A percentile compares a stretch with the other conserved stretches of the same genome.
Conservation (phyloP, 2,113 vertebrate genomes). For the Aphelocoma coerulescens region DNA sequence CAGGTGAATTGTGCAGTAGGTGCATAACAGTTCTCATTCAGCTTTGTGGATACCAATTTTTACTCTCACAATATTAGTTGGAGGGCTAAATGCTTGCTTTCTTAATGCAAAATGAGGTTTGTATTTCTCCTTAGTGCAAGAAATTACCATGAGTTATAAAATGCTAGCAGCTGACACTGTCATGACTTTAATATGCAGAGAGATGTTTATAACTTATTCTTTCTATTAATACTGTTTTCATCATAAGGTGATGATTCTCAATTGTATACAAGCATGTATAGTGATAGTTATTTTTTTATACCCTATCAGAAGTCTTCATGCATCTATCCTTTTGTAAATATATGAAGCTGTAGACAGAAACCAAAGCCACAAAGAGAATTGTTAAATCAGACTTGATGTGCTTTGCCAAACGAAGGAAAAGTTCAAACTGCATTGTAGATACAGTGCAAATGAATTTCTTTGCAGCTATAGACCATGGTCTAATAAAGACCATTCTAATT, state of each 20-base stretch:
- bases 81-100: slow-evolving; percentile 10
- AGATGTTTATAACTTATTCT: neutral
- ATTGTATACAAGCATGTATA: neutral
- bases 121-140: neutral
- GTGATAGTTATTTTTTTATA: neutral
- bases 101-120: neutral
- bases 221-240: neutral
- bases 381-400: slow-evolving; percentile 49
- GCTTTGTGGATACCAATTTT: neutral
- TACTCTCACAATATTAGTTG: neutral
- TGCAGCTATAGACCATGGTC: neutral
- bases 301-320: slow-evolving; percentile 30
- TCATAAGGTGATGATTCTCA: neutral
- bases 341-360: slow-evolving; percentile 34
- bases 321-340: slow-evolving; percentile 54
- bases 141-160: slow-evolving; percentile 29
- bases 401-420: slow-evolving; percentile 59
- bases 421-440: slow-evolving; percentile 66
- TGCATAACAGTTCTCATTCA: neutral
- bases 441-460: slow-evolving; percentile 32
- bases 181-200: neutral
- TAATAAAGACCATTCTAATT: slow-evolving; percentile 41
- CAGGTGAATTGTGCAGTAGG: neutral
- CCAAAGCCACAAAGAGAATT: slow-evolving; percentile 63
- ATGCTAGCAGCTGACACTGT: neutral